phyloP scores from a whole-genome alignment of 2,113 vertebrate genomes.

The Pandion haliaetus region DNA sequence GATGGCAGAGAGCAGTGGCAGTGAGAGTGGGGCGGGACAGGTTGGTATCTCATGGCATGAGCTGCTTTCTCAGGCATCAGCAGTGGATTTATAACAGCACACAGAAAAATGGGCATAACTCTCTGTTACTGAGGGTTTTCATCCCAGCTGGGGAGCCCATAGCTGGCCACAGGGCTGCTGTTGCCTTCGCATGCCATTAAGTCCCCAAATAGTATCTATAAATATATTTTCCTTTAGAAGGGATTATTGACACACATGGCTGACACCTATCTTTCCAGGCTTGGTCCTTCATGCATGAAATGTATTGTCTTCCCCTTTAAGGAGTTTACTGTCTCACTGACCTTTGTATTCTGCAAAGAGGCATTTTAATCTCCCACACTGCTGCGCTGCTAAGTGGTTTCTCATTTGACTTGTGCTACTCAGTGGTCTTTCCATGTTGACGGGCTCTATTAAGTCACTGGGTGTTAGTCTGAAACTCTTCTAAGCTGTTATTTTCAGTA shows the following conservation, averaged over 20 bases:
- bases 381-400: constrained; percentile 67
- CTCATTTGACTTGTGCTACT: constrained; percentile 68
- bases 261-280: not conserved
- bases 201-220: not conserved
- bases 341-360: constrained; percentile 72
- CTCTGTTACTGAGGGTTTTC: not conserved
- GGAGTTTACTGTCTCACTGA: constrained; percentile 71
- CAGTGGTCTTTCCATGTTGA: constrained; percentile 65
- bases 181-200: not conserved
- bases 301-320: constrained; percentile 62
- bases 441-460: constrained; percentile 60
- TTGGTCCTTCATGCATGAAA: constrained; percentile 29
- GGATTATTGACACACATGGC: not conserved
- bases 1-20: not conserved
- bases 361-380: constrained; percentile 64
- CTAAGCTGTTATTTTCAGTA: constrained; percentile 53
- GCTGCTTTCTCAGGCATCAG: not conserved
- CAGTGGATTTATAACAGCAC: not conserved
- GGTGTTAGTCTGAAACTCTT: constrained; percentile 37
- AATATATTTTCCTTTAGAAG: not conserved
- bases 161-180: not conserved
- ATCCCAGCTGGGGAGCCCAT: not conserved
- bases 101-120: not conserved
- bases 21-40: not conserved
- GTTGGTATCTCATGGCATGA: not conserved